Evolutionary conservation across 2,888 invertebrate genomes (phyloP).

Genomic region (Dryococelus australis): DNA sequence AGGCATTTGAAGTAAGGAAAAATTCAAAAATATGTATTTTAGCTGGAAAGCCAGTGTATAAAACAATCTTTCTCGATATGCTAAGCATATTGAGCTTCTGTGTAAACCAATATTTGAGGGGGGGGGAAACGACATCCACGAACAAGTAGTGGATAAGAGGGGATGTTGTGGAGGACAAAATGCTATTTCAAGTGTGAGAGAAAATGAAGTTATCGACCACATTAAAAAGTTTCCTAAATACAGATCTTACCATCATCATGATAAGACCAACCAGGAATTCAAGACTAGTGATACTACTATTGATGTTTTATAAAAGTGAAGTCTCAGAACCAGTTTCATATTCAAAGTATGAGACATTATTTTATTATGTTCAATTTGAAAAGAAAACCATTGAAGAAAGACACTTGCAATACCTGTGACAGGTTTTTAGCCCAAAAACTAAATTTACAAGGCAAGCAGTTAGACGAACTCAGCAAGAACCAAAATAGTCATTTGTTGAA

Average conservation of each 20-base stretch:
- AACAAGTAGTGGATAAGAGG: neutral
- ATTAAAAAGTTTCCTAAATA: constrained; percentile 20
- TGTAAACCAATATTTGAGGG: neutral
- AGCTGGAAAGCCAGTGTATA: neutral
- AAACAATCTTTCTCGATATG: neutral
- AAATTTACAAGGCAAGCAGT: neutral
- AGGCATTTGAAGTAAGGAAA: too few species aligned
- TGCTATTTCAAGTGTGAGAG: neutral
- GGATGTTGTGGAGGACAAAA: neutral
- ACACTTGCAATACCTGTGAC: constrained; percentile 16
- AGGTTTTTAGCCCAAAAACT: neutral
- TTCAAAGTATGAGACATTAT: neutral
- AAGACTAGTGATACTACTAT: neutral
- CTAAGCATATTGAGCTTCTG: neutral
- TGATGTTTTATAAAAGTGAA: constrained; percentile 11
- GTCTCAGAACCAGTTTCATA: neutral
- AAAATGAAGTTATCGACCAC: constrained; percentile 4
- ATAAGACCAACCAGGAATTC: neutral
- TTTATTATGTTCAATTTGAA: constrained; percentile 29
- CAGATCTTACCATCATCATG: neutral
- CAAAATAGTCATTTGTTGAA: too few species aligned
- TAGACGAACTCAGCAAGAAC: neutral
- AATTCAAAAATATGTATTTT: too few species aligned
- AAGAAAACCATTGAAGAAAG: too few species aligned
- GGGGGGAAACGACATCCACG: too few species aligned